These are phyloP conservation scores for Aricia artaxerxes DNA, from an alignment of 2,888 invertebrate genomes.

Conservation along the genomic window DNA sequence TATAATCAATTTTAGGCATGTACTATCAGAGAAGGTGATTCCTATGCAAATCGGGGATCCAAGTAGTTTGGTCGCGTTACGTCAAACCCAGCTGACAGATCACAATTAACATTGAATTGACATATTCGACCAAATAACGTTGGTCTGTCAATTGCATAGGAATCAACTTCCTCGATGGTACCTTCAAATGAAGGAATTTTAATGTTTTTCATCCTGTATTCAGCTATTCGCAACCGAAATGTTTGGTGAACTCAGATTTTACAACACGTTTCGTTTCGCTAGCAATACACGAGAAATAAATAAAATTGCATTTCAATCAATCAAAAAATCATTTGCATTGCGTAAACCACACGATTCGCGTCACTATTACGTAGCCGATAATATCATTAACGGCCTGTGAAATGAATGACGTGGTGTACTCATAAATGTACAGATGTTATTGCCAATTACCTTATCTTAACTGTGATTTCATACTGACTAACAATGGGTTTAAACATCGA, in stretches of 20 bases:
- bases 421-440: background rate
- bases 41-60: too few species aligned
- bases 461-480: background rate
- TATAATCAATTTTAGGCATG: too few species aligned
- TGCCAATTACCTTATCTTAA: background rate
- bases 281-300: background rate
- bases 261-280: background rate
- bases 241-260: background rate
- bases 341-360: background rate
- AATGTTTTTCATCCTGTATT: too few species aligned
- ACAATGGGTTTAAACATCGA: background rate
- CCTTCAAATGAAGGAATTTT: too few species aligned
- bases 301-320: background rate
- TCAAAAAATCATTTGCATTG: constrained; percentile 2
- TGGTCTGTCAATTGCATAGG: too few species aligned
- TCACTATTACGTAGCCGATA: background rate
- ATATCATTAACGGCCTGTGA: background rate
- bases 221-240: background rate
- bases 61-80: too few species aligned
- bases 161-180: too few species aligned
- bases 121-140: too few species aligned
- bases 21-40: too few species aligned
- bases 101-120: too few species aligned
- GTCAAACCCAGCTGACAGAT: too few species aligned
- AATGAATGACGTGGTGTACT: background rate